Evolutionary conservation across 2,113 vertebrate genomes (phyloP), one percentile per base, ranked within the genome.

Genomic region (Chaetorhynchus papuensis): DNA sequence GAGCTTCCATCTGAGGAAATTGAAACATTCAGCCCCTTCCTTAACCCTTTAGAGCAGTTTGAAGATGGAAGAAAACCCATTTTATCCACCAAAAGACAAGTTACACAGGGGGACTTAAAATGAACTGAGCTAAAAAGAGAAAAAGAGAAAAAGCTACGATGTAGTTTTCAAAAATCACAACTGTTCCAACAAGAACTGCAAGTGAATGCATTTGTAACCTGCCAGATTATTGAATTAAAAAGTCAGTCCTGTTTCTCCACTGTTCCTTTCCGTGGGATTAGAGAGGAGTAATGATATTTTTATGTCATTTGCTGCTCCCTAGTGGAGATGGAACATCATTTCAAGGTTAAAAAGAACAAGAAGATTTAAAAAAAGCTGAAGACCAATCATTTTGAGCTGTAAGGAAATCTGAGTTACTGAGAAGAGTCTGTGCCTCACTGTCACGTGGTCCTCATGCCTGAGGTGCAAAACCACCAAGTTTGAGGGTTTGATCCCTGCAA

Each of bases 221-320:
- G 42, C 5, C 37, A n/a, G 44, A 90, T 91, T 35, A 83, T 2
- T 74, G 59, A 94, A 83, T 61, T 66, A 83, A 75, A 54, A 91
- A 77, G 30, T 75, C 42, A 50, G 74, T 45, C 37, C 52, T 15
- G 14, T 1, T 75, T 81, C 64, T 64, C 31, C n/a, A 5, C 35
- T 20, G 10, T 9, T 76, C 70, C 52, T 82, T 84, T 64, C 61
- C 2, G 1, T 13, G 61, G 42, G 53, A 63, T 57, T 61, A 39
- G 35, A 41, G 35, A 1, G 1, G 0, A 74, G 45, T 15, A 35
- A 54, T 14, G 24, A 63, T 4, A 33, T 94, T 97, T 96, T 56
- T 28, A 27, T 95, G 83, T 95, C 93, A 44, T 97, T 87, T 98
- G 96, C 96, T 97, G 97, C 96, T 87, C 94, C 76, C 96, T 98